Evolutionary conservation across 2,888 invertebrate species (phyloP), one percentile per base, ranked within the genome.

Genomic region (Phengaris alcon): DNA sequence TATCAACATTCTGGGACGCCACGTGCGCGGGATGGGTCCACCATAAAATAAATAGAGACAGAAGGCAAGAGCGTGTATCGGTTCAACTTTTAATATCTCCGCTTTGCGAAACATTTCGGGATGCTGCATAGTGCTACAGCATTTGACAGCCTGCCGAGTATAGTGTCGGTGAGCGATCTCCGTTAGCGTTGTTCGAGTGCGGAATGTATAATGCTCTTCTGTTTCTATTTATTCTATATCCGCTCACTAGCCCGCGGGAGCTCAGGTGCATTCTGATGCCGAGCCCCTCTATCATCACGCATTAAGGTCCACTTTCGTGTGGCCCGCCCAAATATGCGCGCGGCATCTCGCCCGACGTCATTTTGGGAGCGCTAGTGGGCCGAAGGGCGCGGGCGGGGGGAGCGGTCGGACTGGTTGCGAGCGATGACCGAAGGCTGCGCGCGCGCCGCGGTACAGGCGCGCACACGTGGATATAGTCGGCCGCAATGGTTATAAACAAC

Each of bases 331-430:
- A 89, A 90, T 87, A 90, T 90, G 86, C 87, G 87, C 87, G 88
- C 85, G 89, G 88, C 88, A 89, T 88, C 87, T 87, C 87, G 87
- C 86, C 69, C 74, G 48, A 48, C 51, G 55, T 54, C 74, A 78
- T 76, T 78, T 72, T 74, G 88, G 90, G 85, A 84, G 87, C 80
- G 84, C 70, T 75, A 9, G 79, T 85, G 83, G 83, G 84, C 85
- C 81, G 86, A 83, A 86, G 79, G 81, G 82, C 83, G 48, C 9
- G 69, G 15, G 13, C 48, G 69, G 69, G 48, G 48, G 48, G 89
- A 86, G 92, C 90, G 87, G 93, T 90, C 88, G 82, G 88, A 92
- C 93, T 91, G 93, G 92, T 92, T 91, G 91, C 92, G 92, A 92
- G 84, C 93, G 93, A 88, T 93, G 93, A 93, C 93, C 92, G 92